Evolutionary conservation across 1,140 invertebrate genomes (phyloP).

Genomic region (Gonioctena quinquepunctata): DNA sequence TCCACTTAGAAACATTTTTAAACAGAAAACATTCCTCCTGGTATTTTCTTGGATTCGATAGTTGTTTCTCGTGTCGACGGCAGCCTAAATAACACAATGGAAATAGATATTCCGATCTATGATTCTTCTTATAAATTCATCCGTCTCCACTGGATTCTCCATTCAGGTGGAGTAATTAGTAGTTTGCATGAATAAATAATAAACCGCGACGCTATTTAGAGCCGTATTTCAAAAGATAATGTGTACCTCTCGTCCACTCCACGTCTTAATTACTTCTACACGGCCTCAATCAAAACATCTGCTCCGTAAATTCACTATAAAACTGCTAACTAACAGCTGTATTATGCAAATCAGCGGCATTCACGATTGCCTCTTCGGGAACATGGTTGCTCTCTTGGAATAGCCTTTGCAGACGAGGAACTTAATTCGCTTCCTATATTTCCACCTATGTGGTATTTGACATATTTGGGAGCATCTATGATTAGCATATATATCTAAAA

Average conservation of each 20-base stretch:
- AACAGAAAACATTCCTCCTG: no score
- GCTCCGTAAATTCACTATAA: conserved; percentile 30
- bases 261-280: conserved; percentile 43
- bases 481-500: no score
- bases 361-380: background rate
- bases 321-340: conserved; percentile 21
- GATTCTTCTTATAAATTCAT: no score
- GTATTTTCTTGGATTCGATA: no score
- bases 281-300: conserved; percentile 45
- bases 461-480: no score
- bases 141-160: background rate
- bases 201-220: conserved; percentile 35
- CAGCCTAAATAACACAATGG: no score
- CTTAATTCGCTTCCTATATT: no score
- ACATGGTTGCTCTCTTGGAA: background rate
- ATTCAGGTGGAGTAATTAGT: conserved; percentile 39
- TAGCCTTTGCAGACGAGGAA: no score
- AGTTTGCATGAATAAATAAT: conserved; percentile 43
- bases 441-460: no score
- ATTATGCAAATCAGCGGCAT: conserved; percentile 7
- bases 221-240: conserved; percentile 36
- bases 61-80: no score
- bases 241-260: conserved; percentile 24
- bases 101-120: no score
- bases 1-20: no score